phyloP scores from a whole-genome alignment of 2,888 invertebrate genomes.

The Cephus pygmeus region DNA sequence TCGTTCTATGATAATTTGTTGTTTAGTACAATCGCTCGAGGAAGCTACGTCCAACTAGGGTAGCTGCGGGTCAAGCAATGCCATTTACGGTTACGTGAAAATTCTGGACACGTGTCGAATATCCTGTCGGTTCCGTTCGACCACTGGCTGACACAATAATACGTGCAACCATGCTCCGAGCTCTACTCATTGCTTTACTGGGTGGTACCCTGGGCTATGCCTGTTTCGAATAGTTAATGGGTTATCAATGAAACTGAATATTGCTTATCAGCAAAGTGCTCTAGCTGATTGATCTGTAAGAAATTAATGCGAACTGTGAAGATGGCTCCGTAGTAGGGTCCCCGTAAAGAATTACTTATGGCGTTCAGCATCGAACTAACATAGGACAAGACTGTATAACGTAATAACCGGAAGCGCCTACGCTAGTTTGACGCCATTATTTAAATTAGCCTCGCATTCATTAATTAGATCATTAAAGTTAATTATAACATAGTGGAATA shows the following conservation, averaged over 20 bases:
- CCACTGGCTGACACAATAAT: conserved; percentile 56
- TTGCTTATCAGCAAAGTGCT: not conserved
- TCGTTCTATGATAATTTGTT: not conserved
- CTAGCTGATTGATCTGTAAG: not conserved
- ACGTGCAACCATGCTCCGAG: conserved; percentile 49
- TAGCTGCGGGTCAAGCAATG: conserved; percentile 30
- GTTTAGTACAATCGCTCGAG: not conserved
- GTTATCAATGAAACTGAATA: not conserved
- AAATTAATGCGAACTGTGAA: not conserved
- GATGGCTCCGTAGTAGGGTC: not conserved
- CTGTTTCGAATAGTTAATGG: conserved; percentile 51
- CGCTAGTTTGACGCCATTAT: conserved; percentile 58
- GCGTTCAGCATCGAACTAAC: not conserved
- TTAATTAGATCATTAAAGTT: conserved; percentile 64
- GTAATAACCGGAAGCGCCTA: conserved; percentile 61
- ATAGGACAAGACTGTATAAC: conserved; percentile 9
- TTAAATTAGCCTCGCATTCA: conserved; percentile 60
- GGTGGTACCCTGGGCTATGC: conserved; percentile 16
- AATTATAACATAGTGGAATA: conserved; percentile 50
- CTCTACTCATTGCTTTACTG: not conserved
- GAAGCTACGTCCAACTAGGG: conserved; percentile 34
- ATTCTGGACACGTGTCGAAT: conserved; percentile 58
- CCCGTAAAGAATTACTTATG: not conserved
- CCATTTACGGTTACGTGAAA: conserved; percentile 49
- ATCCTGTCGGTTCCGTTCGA: conserved; percentile 56